Conservation (phyloP, 2,888 invertebrate genomes). For the Polylopha cassiicola region DNA sequence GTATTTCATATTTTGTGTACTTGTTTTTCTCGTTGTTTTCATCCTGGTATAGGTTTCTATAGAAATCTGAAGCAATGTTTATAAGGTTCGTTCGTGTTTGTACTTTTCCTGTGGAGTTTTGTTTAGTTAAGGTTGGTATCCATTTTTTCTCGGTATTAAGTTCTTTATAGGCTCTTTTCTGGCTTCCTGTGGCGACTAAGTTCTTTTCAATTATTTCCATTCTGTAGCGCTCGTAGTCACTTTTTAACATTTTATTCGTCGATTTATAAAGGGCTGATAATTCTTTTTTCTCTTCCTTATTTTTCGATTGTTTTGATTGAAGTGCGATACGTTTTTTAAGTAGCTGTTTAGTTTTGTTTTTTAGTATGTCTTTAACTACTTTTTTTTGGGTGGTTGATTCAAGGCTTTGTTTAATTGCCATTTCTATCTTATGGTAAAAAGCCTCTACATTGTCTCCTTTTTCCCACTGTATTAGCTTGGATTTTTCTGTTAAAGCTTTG, state of each 20-base stretch:
- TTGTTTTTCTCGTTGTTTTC: not conserved
- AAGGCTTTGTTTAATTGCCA: too few relatives aligned
- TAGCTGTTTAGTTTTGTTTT: too few relatives aligned
- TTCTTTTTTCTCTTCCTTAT: not conserved
- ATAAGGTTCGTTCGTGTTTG: not conserved
- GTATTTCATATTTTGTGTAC: not conserved
- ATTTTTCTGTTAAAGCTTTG: too few relatives aligned
- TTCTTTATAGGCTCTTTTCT: not conserved
- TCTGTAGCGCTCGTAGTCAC: not conserved
- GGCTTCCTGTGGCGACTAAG: not conserved
- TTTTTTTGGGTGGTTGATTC: too few relatives aligned
- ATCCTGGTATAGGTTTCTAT: not conserved
- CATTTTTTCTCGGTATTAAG: not conserved
- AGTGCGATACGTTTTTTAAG: too few relatives aligned
- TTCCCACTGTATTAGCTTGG: too few relatives aligned
- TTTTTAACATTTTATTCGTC: not conserved
- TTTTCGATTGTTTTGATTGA: too few relatives aligned
- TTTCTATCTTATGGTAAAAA: too few relatives aligned
- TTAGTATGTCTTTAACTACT: too few relatives aligned
- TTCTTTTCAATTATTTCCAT: not conserved
- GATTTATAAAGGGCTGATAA: not conserved
- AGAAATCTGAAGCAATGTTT: not conserved
- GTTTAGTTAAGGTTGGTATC: not conserved
- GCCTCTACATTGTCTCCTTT: too few relatives aligned
- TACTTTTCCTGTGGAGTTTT: not conserved